Conservation (phyloP, 1,140 invertebrate genomes). For the Drosophila repleta region DNA sequence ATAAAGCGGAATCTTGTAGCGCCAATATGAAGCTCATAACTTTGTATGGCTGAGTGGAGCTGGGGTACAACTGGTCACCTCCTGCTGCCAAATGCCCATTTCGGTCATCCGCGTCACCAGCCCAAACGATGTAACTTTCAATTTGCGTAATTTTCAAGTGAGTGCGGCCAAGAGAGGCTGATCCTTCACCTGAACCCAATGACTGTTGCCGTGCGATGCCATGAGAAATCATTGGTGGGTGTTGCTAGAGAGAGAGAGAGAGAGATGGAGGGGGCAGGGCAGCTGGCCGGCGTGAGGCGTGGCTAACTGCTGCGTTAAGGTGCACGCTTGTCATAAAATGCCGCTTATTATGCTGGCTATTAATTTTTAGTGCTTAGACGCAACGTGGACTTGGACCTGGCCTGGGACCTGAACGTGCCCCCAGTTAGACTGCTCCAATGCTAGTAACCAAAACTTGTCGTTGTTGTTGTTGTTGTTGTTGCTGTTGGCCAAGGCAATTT, state of each 20-base stretch:
- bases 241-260: constrained; percentile 4
- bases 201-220: constrained; percentile 60
- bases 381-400: constrained; percentile 25
- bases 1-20: constrained; percentile 75
- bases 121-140: constrained; percentile 75
- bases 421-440: constrained; percentile 1
- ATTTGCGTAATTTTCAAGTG: constrained; percentile 81
- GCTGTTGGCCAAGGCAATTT: constrained; percentile 63
- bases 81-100: constrained; percentile 30
- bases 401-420: constrained; percentile 1
- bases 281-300: constrained; percentile 37
- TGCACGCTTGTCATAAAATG: constrained; percentile 81
- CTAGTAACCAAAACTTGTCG: constrained; percentile 47
- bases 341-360: constrained; percentile 81
- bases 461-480: constrained; percentile 2
- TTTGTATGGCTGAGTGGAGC: constrained; percentile 2
- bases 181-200: constrained; percentile 72
- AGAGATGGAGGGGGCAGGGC: background rate
- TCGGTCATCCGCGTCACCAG: constrained; percentile 39
- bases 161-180: constrained; percentile 59
- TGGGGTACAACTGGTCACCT: constrained; percentile 14
- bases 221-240: constrained; percentile 56
- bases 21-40: constrained; percentile 69
- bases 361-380: constrained; percentile 79
- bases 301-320: constrained; percentile 60